phyloP scores from a whole-genome alignment of 2,113 vertebrate species.

The Mungos mungo region DNA sequence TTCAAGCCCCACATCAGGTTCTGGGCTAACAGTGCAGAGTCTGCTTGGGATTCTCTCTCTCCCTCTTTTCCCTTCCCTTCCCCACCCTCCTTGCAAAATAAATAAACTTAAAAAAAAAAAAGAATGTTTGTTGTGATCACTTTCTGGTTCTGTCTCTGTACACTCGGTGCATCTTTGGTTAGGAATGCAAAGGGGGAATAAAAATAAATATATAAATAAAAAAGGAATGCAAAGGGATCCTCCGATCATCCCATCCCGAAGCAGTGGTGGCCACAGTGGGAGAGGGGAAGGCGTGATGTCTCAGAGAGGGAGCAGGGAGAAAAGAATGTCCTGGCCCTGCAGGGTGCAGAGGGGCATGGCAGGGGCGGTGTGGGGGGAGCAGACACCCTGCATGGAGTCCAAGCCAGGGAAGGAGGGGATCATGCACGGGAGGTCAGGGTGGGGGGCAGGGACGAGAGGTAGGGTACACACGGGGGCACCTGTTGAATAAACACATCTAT shows the following conservation, averaged over 20 bases:
- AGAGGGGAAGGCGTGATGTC: not conserved
- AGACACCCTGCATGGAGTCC: not conserved
- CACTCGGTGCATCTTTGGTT: not conserved
- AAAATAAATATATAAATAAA: too few species aligned
- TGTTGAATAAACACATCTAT: not conserved
- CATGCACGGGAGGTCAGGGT: not conserved
- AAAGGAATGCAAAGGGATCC: not conserved
- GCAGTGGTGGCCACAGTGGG: not conserved
- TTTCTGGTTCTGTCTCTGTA: not conserved
- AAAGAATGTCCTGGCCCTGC: not conserved
- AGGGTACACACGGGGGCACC: too few species aligned
- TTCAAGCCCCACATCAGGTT: too few species aligned
- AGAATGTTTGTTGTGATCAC: not conserved
- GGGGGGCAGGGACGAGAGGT: not conserved
- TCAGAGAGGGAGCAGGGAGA: not conserved
- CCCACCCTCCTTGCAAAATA: too few species aligned
- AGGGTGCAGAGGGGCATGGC: not conserved
- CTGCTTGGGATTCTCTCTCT: too few species aligned
- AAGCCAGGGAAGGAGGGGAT: rapidly evolving
- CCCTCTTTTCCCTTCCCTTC: too few species aligned
- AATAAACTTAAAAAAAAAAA: too few species aligned
- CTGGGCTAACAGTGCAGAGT: too few species aligned
- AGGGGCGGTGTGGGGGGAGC: not conserved
- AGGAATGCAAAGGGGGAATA: not conserved
- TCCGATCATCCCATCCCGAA: not conserved